Percentiles rank a stretch among this genome's conserved stretches.
Conservation (phyloP, 2,797 vertebrate genomes). For the Carapus acus region DNA sequence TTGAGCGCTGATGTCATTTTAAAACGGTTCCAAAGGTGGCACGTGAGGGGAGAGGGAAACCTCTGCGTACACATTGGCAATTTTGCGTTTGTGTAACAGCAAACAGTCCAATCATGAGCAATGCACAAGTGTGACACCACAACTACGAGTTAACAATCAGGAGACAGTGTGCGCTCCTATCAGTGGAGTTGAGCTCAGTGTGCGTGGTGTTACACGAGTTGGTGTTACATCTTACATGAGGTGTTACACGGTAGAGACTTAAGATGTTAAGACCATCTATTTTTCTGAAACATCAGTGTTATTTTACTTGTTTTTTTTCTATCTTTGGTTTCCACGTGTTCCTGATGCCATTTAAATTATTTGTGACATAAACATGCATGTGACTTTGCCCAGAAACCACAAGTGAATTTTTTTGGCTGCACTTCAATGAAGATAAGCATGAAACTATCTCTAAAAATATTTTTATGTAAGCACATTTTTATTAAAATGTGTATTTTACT, state of each 20-base stretch:
- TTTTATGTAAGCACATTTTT: constrained; percentile 46
- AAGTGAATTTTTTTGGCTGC: constrained; percentile 23
- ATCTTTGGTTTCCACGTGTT: constrained; percentile 28
- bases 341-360: constrained; percentile 46
- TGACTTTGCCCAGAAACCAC: constrained; percentile 22
- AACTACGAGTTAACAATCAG: constrained; percentile 5
- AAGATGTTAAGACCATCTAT: constrained; percentile 35
- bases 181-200: constrained; percentile 5
- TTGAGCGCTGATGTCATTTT: constrained; percentile 18
- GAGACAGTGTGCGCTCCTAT: constrained; percentile 11
- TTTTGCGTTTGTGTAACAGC: constrained; percentile 12
- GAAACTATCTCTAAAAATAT: constrained; percentile 39
- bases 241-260: too few relatives aligned
- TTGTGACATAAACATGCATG: constrained; percentile 36
- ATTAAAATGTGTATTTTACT: constrained; percentile 31
- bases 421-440: constrained; percentile 46
- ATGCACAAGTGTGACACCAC: constrained; percentile 12
- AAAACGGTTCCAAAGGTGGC: constrained; percentile 7
- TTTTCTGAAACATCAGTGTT: constrained; percentile 49
- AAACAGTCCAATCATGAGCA: constrained; percentile 27
- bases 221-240: constrained; percentile 14
- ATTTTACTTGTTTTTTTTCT: constrained; percentile 30
- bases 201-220: constrained; percentile 38
- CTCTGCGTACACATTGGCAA: constrained; percentile 6
- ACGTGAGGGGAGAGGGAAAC: constrained; percentile 15